Evolutionary conservation across 2,797 vertebrate genomes (phyloP), one percentile per base, ranked within the genome.

Genomic region (Buceros bicornis): DNA sequence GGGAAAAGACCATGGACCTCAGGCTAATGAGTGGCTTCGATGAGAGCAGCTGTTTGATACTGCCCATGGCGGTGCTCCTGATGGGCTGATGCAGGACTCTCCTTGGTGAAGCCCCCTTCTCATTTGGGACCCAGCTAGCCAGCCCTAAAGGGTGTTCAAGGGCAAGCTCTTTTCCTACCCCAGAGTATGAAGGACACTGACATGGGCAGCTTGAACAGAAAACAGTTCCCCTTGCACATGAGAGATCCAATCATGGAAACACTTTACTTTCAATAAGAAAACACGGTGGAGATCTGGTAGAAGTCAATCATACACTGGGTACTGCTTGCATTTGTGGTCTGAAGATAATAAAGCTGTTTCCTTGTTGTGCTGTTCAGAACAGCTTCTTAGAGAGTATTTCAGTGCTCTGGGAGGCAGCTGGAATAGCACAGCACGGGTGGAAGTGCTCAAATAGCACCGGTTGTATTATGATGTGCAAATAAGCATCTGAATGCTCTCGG

Each of bases 21-120:
- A 8, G 9, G 13, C 17, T 7, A 17, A n/a, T 0, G 1, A 25
- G 14, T 13, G 21, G 7, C n/a, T 74, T 67, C 78, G 53, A 40
- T 0, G 4, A 58, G 50, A 66, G 35, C 0, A 1, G 16, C 12
- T 1, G 0, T 24, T 79, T 74, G 50, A 13, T 11, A 3, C 37
- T 9, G 5, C 28, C 26, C 5, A 3, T 33, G 62, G 66, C 1
- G 0, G 6, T 60, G 29, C 25, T 66, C 42, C 47, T 29, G 31
- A 10, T 29, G 24, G 29, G 17, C 28, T 64, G 43, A 42, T 82
- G 60, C 42, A 51, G 29, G 16, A 64, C 16, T 47, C 6, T 64
- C 11, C 29, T 53, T 90, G 76, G 60, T n/a, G 35, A 88, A 90
- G 14, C 2, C 5, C 10, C 2, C 13, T 62, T 79, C 31, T 72